Percentiles rank a stretch among this genome's conserved stretches.
These are phyloP conservation scores for Cricetomys ansorgei DNA, from an alignment of 2,113 vertebrate species.

Conservation along the genomic window DNA sequence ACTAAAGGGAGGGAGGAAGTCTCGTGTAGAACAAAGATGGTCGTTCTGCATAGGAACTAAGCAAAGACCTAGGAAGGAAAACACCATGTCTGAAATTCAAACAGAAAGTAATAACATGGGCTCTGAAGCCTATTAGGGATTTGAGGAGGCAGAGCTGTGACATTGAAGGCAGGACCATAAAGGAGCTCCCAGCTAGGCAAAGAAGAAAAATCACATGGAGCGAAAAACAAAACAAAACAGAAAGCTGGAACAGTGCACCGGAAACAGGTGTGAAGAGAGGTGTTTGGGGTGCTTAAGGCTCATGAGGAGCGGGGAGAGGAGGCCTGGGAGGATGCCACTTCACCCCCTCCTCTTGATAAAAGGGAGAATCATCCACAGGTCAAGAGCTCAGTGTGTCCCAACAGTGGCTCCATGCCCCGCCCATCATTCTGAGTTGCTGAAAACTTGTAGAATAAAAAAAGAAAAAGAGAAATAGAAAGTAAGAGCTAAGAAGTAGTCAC, in stretches of 20 bases:
- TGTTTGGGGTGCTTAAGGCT: accelerated
- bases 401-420: accelerated
- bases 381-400: neutral
- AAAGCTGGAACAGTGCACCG: neutral
- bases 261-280: neutral
- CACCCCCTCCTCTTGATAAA: neutral
- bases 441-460: neutral
- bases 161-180: neutral
- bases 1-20: no score
- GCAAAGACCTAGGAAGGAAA: neutral
- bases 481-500: no score
- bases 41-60: neutral
- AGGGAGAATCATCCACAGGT: neutral
- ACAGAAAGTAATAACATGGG: neutral
- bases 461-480: neutral
- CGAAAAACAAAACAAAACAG: neutral
- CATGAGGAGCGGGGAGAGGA: no score
- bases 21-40: neutral
- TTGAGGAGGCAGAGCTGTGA: neutral
- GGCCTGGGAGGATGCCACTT: no score
- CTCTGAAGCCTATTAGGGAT: neutral
- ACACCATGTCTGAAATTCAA: neutral
- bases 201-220: neutral
- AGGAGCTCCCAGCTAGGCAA: neutral
- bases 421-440: neutral